Evolutionary conservation across 2,113 vertebrate species (phyloP).

Genomic region (Carassius auratus): DNA sequence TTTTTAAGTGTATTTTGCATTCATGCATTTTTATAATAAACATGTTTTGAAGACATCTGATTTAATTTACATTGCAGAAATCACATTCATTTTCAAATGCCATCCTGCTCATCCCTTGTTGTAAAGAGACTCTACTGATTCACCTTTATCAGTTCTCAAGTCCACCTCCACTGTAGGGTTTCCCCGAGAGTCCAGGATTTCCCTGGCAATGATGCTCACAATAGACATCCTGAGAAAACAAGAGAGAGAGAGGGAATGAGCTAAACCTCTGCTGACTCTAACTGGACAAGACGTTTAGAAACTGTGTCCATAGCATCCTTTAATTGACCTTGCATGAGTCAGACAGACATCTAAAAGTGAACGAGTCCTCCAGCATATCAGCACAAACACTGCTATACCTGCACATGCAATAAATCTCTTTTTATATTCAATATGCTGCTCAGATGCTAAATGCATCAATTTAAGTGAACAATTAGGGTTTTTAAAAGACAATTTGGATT

Average conservation of each 20-base stretch:
- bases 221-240: conserved; percentile 78
- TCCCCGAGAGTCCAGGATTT: conserved; percentile 95
- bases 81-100: too few species aligned
- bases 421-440: not conserved
- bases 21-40: not conserved
- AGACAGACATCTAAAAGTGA: not conserved
- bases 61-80: not conserved
- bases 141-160: conserved; percentile 89
- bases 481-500: too few species aligned
- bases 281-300: not conserved
- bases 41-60: not conserved
- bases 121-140: not conserved
- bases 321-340: not conserved
- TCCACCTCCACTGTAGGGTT: conserved; percentile 95
- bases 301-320: not conserved
- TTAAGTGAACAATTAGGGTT: not conserved
- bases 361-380: not conserved
- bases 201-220: conserved; percentile 87
- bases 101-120: not conserved
- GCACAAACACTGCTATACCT: not conserved
- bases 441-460: not conserved
- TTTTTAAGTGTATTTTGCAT: not conserved
- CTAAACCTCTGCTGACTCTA: not conserved
- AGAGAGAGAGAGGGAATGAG: not conserved
- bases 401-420: not conserved